A percentile compares a stretch with the other conserved stretches of the same genome.
Conservation (phyloP, 2,888 invertebrate genomes). For the Synergus umbraculus region DNA sequence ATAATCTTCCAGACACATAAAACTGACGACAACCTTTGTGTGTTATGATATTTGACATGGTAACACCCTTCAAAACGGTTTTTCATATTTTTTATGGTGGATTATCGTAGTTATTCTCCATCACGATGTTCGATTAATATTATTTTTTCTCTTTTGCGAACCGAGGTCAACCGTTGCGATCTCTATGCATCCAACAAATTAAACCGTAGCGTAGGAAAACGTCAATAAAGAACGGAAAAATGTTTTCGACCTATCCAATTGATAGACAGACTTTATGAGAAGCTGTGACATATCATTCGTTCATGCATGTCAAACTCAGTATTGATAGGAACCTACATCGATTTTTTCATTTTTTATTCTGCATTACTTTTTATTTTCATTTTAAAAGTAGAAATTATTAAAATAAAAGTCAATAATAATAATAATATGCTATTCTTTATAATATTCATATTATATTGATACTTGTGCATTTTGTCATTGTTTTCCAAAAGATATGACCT, state of each 20-base stretch:
- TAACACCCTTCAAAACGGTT: neutral
- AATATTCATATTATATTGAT: neutral
- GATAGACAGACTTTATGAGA: neutral
- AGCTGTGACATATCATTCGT: neutral
- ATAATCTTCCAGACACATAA: neutral
- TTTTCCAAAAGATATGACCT: neutral
- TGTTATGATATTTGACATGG: neutral
- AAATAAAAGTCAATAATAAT: neutral
- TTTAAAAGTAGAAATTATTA: neutral
- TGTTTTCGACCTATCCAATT: neutral
- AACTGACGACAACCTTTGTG: neutral
- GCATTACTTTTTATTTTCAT: neutral
- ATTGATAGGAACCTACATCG: neutral
- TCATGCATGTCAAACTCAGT: neutral
- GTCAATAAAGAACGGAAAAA: neutral
- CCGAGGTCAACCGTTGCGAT: neutral
- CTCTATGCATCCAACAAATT: slow-evolving; percentile 1
- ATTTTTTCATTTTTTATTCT: neutral
- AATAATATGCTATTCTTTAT: neutral
- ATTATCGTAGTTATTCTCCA: neutral
- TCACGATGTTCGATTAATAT: neutral
- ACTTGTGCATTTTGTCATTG: neutral
- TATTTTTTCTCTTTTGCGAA: neutral
- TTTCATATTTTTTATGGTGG: neutral
- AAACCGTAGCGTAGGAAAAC: neutral